Evolutionary conservation across 64 coral and sea anemone species (phyloP), one percentile per base, ranked within the genome.

Genomic region (Stichodactyla helianthus): DNA sequence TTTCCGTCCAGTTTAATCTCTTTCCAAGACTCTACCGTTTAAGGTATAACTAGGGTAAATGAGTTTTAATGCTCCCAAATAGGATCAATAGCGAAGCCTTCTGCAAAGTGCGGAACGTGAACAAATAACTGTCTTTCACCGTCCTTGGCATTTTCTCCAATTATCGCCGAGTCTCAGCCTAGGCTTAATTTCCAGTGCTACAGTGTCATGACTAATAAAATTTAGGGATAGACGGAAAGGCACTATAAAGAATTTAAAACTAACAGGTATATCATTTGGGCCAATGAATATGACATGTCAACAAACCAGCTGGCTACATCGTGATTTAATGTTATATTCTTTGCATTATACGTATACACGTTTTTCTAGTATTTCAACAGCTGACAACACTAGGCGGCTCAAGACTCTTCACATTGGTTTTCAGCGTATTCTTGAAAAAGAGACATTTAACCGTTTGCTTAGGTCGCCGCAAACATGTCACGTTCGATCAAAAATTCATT

Each of bases 81-180:
- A 81, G 78, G 78, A 81, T 54, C 78, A 81, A 54, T 15, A 54
- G 50, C 50, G 14, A 54, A 81, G 50, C 78, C 44, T 81, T 81
- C 78, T 81, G 50, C 78, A 52, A 81, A 81, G 51, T 81, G 78
- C 78, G 50, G 50, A 81, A 81, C 50, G 78, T 81, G 31, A 14
- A 79, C 77, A 52, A 79, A 44, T 44, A 44, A 44, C 67, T 27
- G 25, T 71, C 67, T 71, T 19, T 71, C 67, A 71, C 25, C 50
- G 2, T 53, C 51, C 17, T 10, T 81, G 76, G 68, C 79, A 83
- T 89, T 89, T 88, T 82, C 85, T 88, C 19, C 87, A 89, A 92
- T 95, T 95, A 92, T 92, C 87, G 83, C 89, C 83, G 44, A 55
- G 50, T 50, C 89, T 55, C 26, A 84, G 50, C 88, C 74, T 57